Evolutionary conservation across 2,888 invertebrate species (phyloP).

Genomic region (Apotomis turbidana): DNA sequence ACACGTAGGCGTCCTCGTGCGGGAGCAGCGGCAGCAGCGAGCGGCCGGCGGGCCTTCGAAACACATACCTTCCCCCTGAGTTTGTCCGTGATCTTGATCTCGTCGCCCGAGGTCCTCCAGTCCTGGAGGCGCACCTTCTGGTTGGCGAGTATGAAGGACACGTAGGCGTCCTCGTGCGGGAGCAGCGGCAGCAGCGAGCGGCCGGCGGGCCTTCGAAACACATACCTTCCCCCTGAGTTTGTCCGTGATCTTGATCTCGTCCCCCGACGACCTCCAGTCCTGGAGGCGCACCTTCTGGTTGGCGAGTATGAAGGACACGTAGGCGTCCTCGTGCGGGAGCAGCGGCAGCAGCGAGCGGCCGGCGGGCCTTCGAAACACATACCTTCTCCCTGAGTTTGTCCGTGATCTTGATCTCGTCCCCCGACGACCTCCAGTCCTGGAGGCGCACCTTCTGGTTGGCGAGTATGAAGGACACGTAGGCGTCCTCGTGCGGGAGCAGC

Average conservation of each 20-base stretch:
- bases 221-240: conserved; percentile 53
- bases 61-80: conserved; percentile 41
- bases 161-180: too few relatives aligned
- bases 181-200: too few relatives aligned
- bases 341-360: conserved; percentile 95
- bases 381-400: conserved; percentile 54
- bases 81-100: too few relatives aligned
- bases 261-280: conserved; percentile 69
- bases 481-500: conserved; percentile 92
- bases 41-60: too few relatives aligned
- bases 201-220: too few relatives aligned
- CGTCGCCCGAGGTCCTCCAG: too few relatives aligned
- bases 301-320: conserved; percentile 93
- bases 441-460: conserved; percentile 94
- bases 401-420: conserved; percentile 67
- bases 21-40: conserved; percentile 92
- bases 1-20: conserved; percentile 94
- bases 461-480: conserved; percentile 95
- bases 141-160: too few relatives aligned
- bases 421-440: conserved; percentile 69
- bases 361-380: conserved; percentile 50
- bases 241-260: conserved; percentile 65
- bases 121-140: too few relatives aligned
- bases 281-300: conserved; percentile 92
- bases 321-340: conserved; percentile 93